Evolutionary conservation across 92 coral and sea anemone species (phyloP).

Genomic region (Phenganax subtilis): DNA sequence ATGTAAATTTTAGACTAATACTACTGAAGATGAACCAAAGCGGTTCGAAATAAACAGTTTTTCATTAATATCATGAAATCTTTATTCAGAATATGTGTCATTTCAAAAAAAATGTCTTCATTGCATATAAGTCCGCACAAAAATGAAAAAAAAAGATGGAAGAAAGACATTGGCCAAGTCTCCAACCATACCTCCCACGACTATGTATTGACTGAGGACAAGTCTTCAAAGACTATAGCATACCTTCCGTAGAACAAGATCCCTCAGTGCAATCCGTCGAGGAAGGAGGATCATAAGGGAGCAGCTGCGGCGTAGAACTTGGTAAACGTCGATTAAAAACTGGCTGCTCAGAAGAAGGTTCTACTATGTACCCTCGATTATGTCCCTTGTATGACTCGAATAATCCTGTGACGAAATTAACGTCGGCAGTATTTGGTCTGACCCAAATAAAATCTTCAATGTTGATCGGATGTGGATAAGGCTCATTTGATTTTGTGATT

Average conservation of each 20-base stretch:
- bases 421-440: not conserved
- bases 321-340: conserved; percentile 7
- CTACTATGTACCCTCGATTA: not conserved
- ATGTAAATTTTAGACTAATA: too few relatives aligned
- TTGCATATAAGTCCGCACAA: too few relatives aligned
- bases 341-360: not conserved
- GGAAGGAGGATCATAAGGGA: not conserved
- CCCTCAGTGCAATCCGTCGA: not conserved
- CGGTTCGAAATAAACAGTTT: too few relatives aligned
- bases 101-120: too few relatives aligned
- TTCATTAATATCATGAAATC: too few relatives aligned
- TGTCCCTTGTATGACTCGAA: not conserved
- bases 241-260: not conserved
- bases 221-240: not conserved
- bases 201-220: too few relatives aligned
- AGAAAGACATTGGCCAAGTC: too few relatives aligned
- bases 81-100: too few relatives aligned
- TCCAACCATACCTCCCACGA: too few relatives aligned
- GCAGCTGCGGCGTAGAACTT: not conserved
- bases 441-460: conserved; percentile 34
- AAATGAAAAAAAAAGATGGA: too few relatives aligned
- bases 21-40: too few relatives aligned
- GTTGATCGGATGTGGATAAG: not conserved
- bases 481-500: too few relatives aligned
- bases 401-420: conserved; percentile 24